Conservation (phyloP, 2,888 invertebrate species). For the Hipparchia semele region DNA sequence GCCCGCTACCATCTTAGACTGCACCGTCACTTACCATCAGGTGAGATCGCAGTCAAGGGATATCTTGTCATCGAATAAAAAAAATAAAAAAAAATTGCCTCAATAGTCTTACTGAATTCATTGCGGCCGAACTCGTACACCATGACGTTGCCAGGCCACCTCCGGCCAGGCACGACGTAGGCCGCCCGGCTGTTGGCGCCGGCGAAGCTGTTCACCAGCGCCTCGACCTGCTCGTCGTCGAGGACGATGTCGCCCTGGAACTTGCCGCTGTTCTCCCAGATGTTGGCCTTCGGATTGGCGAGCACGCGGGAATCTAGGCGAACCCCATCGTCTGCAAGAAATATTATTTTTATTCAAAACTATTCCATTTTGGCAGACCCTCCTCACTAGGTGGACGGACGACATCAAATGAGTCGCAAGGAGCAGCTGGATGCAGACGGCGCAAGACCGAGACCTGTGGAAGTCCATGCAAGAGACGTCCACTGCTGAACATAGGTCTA, state of each 20-base stretch:
- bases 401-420: too few species aligned
- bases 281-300: constrained; percentile 51
- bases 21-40: too few species aligned
- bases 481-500: too few species aligned
- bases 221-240: constrained; percentile 65
- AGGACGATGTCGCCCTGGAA: constrained; percentile 73
- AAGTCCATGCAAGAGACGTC: too few species aligned
- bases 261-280: constrained; percentile 70
- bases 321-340: constrained; percentile 50
- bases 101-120: constrained; percentile 60
- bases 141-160: constrained; percentile 68
- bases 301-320: constrained; percentile 48
- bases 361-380: too few species aligned
- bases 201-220: constrained; percentile 61
- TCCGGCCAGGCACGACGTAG: constrained; percentile 60
- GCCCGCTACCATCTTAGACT: too few species aligned
- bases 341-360: background rate
- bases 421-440: too few species aligned
- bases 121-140: constrained; percentile 64
- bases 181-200: constrained; percentile 58
- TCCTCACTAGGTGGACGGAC: too few species aligned
- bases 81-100: too few species aligned
- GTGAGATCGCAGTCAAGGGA: too few species aligned
- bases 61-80: too few species aligned
- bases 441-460: too few species aligned